A percentile compares a stretch with the other conserved stretches of the same genome.
Conservation (phyloP, 2,113 vertebrate species). For the Oophaga pumilio region DNA sequence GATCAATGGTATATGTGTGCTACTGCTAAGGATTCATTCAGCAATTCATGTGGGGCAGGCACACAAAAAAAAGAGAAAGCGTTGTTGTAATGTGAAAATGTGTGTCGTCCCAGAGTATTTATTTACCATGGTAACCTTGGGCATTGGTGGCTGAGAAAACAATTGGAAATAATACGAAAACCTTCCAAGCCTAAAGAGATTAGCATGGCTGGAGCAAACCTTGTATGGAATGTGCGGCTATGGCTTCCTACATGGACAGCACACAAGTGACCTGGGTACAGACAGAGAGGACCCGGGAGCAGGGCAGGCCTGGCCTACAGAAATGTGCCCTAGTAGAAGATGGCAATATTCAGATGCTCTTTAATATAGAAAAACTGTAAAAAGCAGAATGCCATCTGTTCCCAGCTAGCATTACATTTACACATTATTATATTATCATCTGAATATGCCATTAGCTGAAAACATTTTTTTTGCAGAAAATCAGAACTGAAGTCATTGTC, state of each 20-base stretch:
- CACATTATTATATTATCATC: conserved; percentile 16
- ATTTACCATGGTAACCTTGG: conserved; percentile 28
- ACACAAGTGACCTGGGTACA: not conserved
- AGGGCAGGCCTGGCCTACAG: not conserved
- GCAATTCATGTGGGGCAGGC: not conserved
- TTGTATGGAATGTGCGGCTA: not conserved
- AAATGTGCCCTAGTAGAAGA: not conserved
- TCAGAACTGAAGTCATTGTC: not conserved
- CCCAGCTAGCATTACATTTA: conserved; percentile 1
- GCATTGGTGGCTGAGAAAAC: conserved; percentile 5
- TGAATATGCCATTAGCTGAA: not conserved
- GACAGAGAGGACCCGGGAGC: not conserved
- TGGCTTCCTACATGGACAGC: not conserved
- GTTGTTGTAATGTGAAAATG: not conserved
- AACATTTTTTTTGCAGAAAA: not conserved
- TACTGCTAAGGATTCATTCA: not conserved
- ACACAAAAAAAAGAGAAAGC: not conserved
- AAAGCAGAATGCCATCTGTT: conserved; percentile 23
- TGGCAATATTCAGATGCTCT: conserved; percentile 26
- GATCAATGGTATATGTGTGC: not conserved
- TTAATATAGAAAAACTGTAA: not conserved
- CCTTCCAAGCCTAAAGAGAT: conserved; percentile 30
- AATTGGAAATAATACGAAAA: conserved; percentile 31
- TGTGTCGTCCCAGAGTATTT: conserved; percentile 10
- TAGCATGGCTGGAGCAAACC: conserved; percentile 24